Conservation (phyloP, 1,140 invertebrate species). For the Drosophila insularis region DNA sequence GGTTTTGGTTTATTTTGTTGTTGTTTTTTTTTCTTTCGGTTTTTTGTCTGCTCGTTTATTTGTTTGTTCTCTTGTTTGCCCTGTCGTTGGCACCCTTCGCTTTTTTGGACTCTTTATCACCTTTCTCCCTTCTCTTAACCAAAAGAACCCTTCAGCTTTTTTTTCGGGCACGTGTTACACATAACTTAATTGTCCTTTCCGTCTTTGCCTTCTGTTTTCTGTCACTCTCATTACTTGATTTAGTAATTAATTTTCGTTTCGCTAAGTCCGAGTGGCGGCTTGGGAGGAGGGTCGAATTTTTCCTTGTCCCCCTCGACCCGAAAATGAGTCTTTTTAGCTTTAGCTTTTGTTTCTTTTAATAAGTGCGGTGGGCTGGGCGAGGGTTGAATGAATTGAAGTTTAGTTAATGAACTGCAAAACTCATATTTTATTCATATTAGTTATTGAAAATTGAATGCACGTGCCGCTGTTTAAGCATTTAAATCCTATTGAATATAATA, state of each 20-base stretch:
- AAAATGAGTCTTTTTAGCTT: not conserved
- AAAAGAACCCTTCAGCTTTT: not conserved
- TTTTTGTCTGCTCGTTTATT: not conserved
- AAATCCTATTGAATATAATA: constrained; percentile 63
- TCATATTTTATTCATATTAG: constrained; percentile 37
- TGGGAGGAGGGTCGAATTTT: not conserved
- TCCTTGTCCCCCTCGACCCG: not conserved
- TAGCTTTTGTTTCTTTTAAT: not conserved
- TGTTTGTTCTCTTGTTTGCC: not conserved
- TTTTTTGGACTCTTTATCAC: not conserved
- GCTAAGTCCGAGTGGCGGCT: constrained; percentile 12
- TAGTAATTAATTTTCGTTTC: constrained; percentile 61
- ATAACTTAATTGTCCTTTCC: constrained; percentile 63
- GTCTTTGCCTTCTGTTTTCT: constrained; percentile 8
- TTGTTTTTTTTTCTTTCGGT: not conserved
- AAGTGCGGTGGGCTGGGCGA: not conserved
- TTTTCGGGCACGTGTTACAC: constrained; percentile 45
- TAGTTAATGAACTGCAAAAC: constrained; percentile 41
- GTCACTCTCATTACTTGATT: constrained; percentile 59
- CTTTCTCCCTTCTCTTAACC: not conserved
- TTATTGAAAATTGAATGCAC: constrained; percentile 32
- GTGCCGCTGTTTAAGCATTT: constrained; percentile 43
- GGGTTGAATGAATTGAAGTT: not conserved
- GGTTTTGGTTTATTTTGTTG: not conserved
- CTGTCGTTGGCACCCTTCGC: not conserved